Evolutionary conservation across 2,113 vertebrate genomes (phyloP).

Genomic region (Brienomyrus longianalis): DNA sequence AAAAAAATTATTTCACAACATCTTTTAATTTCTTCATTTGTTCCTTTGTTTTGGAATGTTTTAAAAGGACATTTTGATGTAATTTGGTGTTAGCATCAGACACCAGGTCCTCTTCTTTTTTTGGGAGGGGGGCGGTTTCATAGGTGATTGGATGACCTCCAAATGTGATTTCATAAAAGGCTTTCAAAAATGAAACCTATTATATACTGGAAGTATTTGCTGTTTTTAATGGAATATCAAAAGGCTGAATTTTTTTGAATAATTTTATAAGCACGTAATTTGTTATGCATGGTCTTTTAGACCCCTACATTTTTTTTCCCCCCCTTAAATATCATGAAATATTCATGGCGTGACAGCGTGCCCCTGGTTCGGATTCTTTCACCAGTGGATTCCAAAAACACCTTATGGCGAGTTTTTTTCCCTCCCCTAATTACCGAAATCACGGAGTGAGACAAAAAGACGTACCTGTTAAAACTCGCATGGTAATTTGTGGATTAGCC

Average conservation of each 20-base stretch:
- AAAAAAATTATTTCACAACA: slow-evolving; percentile 53
- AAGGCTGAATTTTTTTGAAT: slow-evolving; percentile 14
- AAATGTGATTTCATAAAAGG: slow-evolving; percentile 54
- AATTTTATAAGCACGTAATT: background rate
- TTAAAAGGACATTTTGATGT: slow-evolving; percentile 35
- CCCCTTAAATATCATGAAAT: background rate
- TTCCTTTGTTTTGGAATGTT: slow-evolving; percentile 50
- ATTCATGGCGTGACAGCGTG: background rate
- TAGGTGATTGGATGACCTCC: slow-evolving; percentile 49
- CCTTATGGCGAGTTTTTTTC: slow-evolving; percentile 46
- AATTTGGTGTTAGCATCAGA: slow-evolving; percentile 36
- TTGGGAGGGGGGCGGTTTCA: slow-evolving; percentile 14
- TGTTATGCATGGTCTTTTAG: background rate
- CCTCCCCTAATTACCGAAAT: slow-evolving; percentile 60
- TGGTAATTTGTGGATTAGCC: slow-evolving; percentile 83
- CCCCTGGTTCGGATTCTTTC: slow-evolving; percentile 26
- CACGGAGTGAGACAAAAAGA: slow-evolving; percentile 54
- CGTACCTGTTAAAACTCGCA: slow-evolving; percentile 79
- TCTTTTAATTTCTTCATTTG: slow-evolving; percentile 48
- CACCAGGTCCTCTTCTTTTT: slow-evolving; percentile 32
- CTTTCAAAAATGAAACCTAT: slow-evolving; percentile 38
- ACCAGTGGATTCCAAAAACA: slow-evolving; percentile 50
- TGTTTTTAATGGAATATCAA: slow-evolving; percentile 58
- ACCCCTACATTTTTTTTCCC: background rate
- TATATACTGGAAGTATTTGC: slow-evolving; percentile 45